These are phyloP conservation scores for Caenorhabditis japonica DNA, from an alignment of 2,888 invertebrate genomes.

Conservation along the genomic window DNA sequence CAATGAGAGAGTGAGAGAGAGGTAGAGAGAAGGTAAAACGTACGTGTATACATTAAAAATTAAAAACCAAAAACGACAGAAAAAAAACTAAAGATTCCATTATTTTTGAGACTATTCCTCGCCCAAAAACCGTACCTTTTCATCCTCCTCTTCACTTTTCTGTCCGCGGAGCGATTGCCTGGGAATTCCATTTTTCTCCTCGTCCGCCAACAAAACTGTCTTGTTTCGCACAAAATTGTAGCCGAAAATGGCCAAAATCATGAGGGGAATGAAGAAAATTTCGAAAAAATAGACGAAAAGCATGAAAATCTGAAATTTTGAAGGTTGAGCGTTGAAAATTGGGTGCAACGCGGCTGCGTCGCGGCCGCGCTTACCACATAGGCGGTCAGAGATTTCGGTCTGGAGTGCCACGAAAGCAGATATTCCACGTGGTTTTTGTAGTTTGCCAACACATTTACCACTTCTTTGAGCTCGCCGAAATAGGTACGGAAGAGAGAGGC, in stretches of 20 bases:
- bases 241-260: constrained; percentile 86
- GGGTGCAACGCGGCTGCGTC: background rate
- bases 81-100: background rate
- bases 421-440: constrained; percentile 91
- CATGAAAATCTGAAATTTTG: constrained; percentile 83
- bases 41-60: no score
- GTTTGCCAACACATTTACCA: constrained; percentile 90
- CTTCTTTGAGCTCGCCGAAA: constrained; percentile 90
- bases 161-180: constrained; percentile 17
- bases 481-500: constrained; percentile 90
- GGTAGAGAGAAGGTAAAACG: no score
- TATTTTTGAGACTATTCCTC: background rate
- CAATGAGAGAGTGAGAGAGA: no score
- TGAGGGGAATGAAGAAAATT: constrained; percentile 92
- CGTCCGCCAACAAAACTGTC: background rate
- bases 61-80: no score
- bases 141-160: constrained; percentile 56
- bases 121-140: constrained; percentile 46
- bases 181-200: constrained; percentile 6
- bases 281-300: constrained; percentile 93
- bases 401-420: constrained; percentile 97
- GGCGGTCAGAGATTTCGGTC: constrained; percentile 87
- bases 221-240: constrained; percentile 77
- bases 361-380: constrained; percentile 79
- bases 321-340: no score